Evolutionary conservation across 2,113 vertebrate species (phyloP).

Genomic region (Erythrocebus patas): DNA sequence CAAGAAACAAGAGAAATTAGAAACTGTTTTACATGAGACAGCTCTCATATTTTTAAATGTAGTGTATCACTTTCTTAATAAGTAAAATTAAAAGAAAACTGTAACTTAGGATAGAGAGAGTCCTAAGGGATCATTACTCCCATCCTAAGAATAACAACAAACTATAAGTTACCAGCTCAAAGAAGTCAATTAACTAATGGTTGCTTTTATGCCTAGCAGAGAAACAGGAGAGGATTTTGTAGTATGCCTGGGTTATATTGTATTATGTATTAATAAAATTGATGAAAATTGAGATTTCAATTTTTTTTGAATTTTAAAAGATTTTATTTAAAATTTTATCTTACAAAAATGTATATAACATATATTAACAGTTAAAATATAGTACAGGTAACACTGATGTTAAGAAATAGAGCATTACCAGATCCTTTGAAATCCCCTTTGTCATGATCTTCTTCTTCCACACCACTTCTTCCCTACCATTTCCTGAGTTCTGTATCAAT

Average conservation of each 20-base stretch:
- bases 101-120: not conserved
- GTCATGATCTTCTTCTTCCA: too few species aligned
- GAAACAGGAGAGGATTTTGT: not conserved
- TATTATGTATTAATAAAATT: not conserved
- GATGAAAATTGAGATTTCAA: not conserved
- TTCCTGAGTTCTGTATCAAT: too few species aligned
- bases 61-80: not conserved
- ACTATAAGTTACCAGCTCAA: not conserved
- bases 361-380: too few species aligned
- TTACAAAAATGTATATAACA: too few species aligned
- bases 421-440: too few species aligned
- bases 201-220: not conserved
- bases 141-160: not conserved
- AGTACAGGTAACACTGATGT: too few species aligned
- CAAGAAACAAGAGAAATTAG: not conserved
- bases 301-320: too few species aligned
- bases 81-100: not conserved
- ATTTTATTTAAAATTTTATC: too few species aligned
- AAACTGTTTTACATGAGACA: not conserved
- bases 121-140: not conserved
- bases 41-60: not conserved
- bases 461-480: too few species aligned
- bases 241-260: not conserved
- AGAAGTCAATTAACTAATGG: not conserved
- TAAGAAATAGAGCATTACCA: too few species aligned